Conservation (phyloP, 1,140 invertebrate genomes). For the Lanistes nyassanus region DNA sequence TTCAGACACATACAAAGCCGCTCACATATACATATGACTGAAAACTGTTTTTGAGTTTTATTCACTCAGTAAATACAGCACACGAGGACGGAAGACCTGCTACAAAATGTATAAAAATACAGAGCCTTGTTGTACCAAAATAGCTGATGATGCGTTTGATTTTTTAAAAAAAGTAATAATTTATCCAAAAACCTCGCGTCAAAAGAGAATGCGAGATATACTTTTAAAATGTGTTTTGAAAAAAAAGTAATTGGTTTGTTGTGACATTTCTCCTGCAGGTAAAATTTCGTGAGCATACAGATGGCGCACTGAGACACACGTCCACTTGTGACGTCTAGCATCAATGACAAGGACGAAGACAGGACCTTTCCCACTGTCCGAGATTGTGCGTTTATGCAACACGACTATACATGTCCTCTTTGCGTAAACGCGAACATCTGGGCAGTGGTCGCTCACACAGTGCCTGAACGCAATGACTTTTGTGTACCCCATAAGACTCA, state of each 20-base stretch:
- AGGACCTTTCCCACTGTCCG: not conserved
- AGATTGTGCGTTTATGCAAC: not conserved
- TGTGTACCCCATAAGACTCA: too few relatives aligned
- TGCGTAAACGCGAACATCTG: too few relatives aligned
- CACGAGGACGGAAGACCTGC: constrained; percentile 14
- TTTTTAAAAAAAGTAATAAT: not conserved
- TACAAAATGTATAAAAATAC: constrained; percentile 14
- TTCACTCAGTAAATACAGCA: constrained; percentile 25
- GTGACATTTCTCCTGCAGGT: not conserved
- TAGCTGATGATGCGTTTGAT: constrained; percentile 3
- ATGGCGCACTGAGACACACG: too few relatives aligned
- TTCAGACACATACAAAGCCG: not conserved
- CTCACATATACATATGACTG: not conserved
- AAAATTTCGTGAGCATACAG: not conserved
- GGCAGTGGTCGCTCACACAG: too few relatives aligned
- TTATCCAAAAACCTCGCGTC: constrained; percentile 2
- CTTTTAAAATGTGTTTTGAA: not conserved
- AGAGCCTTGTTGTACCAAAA: not conserved
- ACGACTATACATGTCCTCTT: not conserved
- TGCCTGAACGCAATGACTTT: too few relatives aligned
- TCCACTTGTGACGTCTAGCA: too few relatives aligned
- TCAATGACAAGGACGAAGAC: not conserved
- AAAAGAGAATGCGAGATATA: constrained; percentile 8
- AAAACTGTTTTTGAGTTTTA: constrained; percentile 5
- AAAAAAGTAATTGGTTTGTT: not conserved